phyloP scores from a whole-genome alignment of 2,113 vertebrate species.

The Phrynocephalus versicolor region DNA sequence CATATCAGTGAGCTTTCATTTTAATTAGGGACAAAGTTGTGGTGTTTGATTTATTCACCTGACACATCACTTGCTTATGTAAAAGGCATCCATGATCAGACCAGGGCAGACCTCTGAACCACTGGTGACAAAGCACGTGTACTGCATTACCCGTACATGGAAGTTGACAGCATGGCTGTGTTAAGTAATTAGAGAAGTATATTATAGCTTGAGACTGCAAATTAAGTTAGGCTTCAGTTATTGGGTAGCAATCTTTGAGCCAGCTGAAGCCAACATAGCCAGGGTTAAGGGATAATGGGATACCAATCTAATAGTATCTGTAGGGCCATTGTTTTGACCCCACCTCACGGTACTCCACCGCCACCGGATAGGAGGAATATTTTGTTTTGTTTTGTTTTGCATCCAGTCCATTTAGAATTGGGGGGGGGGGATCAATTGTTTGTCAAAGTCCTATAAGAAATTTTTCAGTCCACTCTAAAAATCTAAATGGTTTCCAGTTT shows the following conservation, averaged over 20 bases:
- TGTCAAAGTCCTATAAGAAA: no score
- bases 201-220: neutral
- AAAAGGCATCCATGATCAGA: constrained; percentile 9
- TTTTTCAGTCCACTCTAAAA: no score
- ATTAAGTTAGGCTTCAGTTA: no score
- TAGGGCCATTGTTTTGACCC: neutral
- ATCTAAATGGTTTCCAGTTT: no score
- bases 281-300: neutral
- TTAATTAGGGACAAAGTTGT: constrained; percentile 10
- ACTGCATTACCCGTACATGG: neutral
- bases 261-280: neutral
- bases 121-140: neutral
- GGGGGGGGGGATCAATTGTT: no score
- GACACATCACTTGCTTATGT: neutral
- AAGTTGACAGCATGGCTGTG: neutral
- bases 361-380: no score
- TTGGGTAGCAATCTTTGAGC: neutral
- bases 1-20: constrained; percentile 5
- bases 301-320: neutral
- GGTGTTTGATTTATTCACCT: constrained; percentile 16
- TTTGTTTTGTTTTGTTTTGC: no score
- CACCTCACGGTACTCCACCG: no score
- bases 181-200: neutral
- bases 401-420: no score
- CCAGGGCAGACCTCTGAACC: neutral